Evolutionary conservation across 2,113 vertebrate genomes (phyloP).

Genomic region (Mungos mungo): DNA sequence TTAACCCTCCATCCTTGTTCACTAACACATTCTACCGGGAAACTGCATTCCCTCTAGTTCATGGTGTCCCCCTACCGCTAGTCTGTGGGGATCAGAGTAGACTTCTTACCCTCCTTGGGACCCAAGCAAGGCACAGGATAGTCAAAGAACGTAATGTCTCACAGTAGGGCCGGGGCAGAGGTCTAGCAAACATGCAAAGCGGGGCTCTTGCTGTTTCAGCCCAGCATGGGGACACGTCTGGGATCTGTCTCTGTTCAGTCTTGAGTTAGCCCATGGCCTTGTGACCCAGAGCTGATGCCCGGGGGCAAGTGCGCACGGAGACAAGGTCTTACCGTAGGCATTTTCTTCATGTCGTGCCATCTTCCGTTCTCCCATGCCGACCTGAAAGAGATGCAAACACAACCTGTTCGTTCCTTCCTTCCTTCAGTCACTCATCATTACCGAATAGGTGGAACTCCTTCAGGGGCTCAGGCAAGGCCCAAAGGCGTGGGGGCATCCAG

Average conservation of each 20-base stretch:
- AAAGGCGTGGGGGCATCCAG: too few species aligned
- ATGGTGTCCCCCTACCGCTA: too few species aligned
- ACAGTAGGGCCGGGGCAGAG: background rate
- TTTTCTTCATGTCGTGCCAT: slow-evolving; percentile 42
- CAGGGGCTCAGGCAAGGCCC: too few species aligned
- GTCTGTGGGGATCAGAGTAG: background rate
- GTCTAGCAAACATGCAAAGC: background rate
- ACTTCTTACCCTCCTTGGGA: too few species aligned
- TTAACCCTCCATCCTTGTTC: background rate
- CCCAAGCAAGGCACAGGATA: too few species aligned
- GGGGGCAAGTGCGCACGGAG: background rate
- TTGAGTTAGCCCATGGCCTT: background rate
- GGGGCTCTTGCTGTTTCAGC: background rate
- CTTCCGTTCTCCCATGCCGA: background rate
- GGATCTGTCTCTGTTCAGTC: background rate
- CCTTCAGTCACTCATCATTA: background rate
- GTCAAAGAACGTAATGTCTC: background rate
- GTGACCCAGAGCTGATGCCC: background rate
- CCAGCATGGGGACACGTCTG: background rate
- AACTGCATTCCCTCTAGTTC: background rate
- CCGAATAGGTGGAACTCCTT: background rate
- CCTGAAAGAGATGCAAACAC: background rate
- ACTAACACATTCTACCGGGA: background rate
- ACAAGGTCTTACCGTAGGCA: background rate
- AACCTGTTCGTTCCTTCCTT: background rate